Percentiles rank a stretch among this genome's conserved stretches.
These are phyloP conservation scores for Epinephelus moara DNA, from an alignment of 2,113 vertebrate genomes.

Conservation along the genomic window DNA sequence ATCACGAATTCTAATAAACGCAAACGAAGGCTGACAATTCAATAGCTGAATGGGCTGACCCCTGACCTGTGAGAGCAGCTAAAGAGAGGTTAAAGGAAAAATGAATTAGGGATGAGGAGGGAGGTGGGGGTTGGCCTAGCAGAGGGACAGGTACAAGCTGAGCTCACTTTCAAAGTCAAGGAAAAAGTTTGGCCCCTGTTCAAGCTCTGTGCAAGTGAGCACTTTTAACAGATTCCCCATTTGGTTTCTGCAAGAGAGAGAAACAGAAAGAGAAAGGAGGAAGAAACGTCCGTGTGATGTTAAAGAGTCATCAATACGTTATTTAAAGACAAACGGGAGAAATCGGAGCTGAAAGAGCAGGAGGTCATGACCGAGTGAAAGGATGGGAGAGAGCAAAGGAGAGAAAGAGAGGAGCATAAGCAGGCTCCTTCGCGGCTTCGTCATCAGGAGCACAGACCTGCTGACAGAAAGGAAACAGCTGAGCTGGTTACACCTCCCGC, in stretches of 20 bases:
- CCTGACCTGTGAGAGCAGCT: conserved; percentile 46
- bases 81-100: conserved; percentile 38
- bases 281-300: conserved; percentile 42
- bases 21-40: conserved; percentile 18
- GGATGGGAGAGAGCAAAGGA: neutral
- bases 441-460: conserved; percentile 58
- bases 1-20: conserved; percentile 46
- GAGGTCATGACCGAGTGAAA: conserved; percentile 8
- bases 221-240: conserved; percentile 94
- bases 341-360: conserved; percentile 42
- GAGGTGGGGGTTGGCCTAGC: conserved; percentile 6
- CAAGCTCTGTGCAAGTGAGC: conserved; percentile 93
- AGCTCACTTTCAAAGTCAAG: conserved; percentile 97
- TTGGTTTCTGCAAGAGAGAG: conserved; percentile 90
- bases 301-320: conserved; percentile 55
- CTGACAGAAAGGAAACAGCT: conserved; percentile 66
- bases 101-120: conserved; percentile 6
- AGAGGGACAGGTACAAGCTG: conserved; percentile 84
- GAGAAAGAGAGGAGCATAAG: conserved; percentile 6
- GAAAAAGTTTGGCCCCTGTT: conserved; percentile 96
- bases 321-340: conserved; percentile 56
- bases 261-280: conserved; percentile 48
- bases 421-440: conserved; percentile 22
- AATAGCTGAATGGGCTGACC: conserved; percentile 63
- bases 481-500: conserved; percentile 43